Conservation (phyloP, 2,888 invertebrate species). For the Timema podura region DNA sequence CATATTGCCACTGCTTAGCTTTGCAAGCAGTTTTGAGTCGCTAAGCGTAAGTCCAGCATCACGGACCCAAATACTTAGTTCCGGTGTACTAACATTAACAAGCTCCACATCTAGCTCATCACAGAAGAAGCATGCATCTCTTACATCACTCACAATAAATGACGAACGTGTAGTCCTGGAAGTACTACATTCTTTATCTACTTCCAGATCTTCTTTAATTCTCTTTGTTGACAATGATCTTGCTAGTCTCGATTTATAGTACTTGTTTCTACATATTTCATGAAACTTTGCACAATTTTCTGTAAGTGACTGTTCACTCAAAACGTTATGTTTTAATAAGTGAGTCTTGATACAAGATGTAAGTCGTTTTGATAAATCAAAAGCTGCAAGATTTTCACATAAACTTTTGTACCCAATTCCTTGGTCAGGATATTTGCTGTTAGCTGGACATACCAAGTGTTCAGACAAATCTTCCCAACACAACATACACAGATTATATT, state of each 20-base stretch:
- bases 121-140: background rate
- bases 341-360: too few species aligned
- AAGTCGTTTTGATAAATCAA: background rate
- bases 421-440: too few species aligned
- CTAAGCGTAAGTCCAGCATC: background rate
- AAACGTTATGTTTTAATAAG: background rate
- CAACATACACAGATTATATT: too few species aligned
- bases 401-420: background rate
- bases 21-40: background rate
- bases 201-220: background rate
- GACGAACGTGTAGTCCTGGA: background rate
- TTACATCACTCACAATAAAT: background rate
- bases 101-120: background rate
- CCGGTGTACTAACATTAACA: background rate
- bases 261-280: background rate
- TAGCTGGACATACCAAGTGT: too few species aligned
- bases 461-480: too few species aligned
- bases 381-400: background rate
- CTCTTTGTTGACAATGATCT: background rate
- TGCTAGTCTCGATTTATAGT: background rate
- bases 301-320: background rate
- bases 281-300: background rate
- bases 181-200: background rate
- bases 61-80: background rate
- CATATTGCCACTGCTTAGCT: background rate